These are phyloP conservation scores for Steatornis caripensis DNA, from an alignment of 2,113 vertebrate genomes.

Conservation along the genomic window DNA sequence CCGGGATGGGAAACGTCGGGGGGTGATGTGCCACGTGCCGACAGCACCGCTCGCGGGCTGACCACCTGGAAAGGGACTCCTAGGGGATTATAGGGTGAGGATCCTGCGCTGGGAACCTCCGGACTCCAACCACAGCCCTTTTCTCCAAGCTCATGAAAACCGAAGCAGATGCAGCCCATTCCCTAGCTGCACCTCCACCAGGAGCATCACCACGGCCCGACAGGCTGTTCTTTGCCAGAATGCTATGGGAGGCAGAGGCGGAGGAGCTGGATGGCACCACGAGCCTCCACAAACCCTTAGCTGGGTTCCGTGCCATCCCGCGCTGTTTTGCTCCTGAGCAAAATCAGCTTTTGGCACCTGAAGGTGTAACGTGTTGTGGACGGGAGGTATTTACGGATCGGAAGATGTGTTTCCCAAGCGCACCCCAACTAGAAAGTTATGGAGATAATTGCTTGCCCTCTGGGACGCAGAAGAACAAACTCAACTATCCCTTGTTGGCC, in stretches of 20 bases:
- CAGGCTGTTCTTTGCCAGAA: neutral
- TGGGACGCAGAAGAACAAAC: conserved; percentile 50
- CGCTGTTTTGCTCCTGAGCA: neutral
- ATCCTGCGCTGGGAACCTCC: fast-evolving
- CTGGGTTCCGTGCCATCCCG: fast-evolving
- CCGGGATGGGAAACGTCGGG: neutral
- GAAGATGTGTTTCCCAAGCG: neutral
- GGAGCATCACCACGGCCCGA: neutral
- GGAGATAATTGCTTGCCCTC: conserved; percentile 61
- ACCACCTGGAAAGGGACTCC: neutral
- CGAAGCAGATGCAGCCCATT: neutral
- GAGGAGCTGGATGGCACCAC: neutral
- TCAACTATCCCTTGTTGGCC: neutral
- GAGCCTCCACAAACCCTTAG: neutral
- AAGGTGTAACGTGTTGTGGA: neutral
- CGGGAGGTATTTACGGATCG: neutral
- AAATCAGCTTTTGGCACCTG: neutral
- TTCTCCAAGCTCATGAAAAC: neutral
- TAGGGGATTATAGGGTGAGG: neutral
- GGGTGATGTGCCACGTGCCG: fast-evolving
- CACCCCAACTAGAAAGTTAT: neutral
- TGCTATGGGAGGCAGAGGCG: fast-evolving
- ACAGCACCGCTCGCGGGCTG: no score
- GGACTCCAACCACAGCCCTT: neutral
- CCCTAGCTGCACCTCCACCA: neutral